These are phyloP conservation scores for Papilio glaucus DNA, from an alignment of 1,140 invertebrate genomes.

Conservation along the genomic window DNA sequence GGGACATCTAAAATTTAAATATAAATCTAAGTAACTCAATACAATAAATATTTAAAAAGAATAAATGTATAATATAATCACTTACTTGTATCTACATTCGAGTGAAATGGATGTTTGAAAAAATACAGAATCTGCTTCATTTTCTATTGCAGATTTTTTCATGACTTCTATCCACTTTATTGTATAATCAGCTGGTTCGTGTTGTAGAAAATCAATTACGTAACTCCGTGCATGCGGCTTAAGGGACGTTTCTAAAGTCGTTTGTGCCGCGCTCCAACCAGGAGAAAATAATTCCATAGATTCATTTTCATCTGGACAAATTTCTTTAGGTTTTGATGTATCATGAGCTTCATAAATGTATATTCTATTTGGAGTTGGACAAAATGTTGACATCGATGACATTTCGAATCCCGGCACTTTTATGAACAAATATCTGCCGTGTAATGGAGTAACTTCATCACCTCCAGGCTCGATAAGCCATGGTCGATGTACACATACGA, in stretches of 20 bases:
- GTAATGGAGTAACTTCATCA: conserved; percentile 81
- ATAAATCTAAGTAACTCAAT: not conserved
- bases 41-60: conserved; percentile 30
- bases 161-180: conserved; percentile 92
- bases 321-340: conserved; percentile 84
- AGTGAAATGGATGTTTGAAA: conserved; percentile 85
- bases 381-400: conserved; percentile 83
- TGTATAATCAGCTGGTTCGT: conserved; percentile 88
- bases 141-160: conserved; percentile 85
- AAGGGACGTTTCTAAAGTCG: conserved; percentile 78
- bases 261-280: conserved; percentile 86
- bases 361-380: conserved; percentile 88
- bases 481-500: conserved; percentile 88
- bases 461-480: conserved; percentile 90
- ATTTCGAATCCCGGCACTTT: conserved; percentile 87
- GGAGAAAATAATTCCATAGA: conserved; percentile 89
- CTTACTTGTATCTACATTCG: conserved; percentile 89
- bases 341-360: conserved; percentile 88
- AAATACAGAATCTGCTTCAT: conserved; percentile 82
- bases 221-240: conserved; percentile 87
- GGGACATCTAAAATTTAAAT: conserved; percentile 86
- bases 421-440: conserved; percentile 88
- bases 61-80: conserved; percentile 43
- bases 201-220: conserved; percentile 88
- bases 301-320: conserved; percentile 85